These are phyloP conservation scores for Aporophyla nigra DNA, from an alignment of 2,888 invertebrate species.

Conservation along the genomic window DNA sequence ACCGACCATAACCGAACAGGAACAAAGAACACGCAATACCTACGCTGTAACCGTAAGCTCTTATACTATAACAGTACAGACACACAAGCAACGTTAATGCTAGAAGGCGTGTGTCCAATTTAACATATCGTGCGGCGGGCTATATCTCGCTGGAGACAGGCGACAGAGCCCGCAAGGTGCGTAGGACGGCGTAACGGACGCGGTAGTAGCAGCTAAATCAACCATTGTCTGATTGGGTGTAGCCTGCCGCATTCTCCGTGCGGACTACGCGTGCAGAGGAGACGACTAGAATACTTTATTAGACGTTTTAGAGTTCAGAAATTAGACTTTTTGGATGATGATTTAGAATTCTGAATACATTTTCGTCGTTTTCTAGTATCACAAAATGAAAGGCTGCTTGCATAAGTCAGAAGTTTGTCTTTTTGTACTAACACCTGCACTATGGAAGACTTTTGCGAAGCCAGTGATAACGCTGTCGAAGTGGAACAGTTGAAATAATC, in stretches of 20 bases:
- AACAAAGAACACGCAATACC: constrained; percentile 57
- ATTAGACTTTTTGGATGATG: background rate
- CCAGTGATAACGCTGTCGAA: no score
- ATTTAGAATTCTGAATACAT: background rate
- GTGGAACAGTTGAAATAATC: no score
- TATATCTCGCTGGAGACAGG: constrained; percentile 75
- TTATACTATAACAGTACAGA: constrained; percentile 80
- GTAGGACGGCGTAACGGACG: constrained; percentile 87
- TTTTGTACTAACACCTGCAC: no score
- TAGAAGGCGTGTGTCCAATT: constrained; percentile 85
- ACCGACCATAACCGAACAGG: constrained; percentile 43
- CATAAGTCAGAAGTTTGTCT: no score
- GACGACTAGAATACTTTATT: constrained; percentile 33
- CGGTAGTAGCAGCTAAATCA: constrained; percentile 85
- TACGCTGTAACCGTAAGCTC: constrained; percentile 61
- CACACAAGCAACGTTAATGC: constrained; percentile 81
- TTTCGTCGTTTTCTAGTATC: background rate
- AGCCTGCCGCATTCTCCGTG: constrained; percentile 81
- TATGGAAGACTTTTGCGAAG: no score
- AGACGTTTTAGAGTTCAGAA: background rate
- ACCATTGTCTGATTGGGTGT: constrained; percentile 88
- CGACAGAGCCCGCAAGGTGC: constrained; percentile 81
- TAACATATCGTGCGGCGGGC: constrained; percentile 81
- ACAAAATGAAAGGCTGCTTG: background rate
- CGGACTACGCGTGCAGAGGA: constrained; percentile 57